A percentile compares a stretch with the other conserved stretches of the same genome.
Conservation (phyloP, 2,888 invertebrate species). For the Caenorhabditis angaria region DNA sequence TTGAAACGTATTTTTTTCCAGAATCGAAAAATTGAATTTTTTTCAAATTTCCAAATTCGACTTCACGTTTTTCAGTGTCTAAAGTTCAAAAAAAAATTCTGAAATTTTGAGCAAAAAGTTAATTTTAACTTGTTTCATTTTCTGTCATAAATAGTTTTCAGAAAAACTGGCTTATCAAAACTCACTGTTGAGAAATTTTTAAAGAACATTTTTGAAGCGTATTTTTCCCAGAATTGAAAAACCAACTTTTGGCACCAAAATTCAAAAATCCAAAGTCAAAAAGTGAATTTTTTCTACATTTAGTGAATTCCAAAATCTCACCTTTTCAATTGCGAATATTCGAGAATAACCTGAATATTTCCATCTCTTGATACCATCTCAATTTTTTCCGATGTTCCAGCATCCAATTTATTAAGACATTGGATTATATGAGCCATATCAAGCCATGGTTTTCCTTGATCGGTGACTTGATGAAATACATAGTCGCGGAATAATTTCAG, state of each 20-base stretch:
- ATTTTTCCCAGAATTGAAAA: not conserved
- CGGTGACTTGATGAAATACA: constrained; percentile 88
- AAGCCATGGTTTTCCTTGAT: constrained; percentile 92
- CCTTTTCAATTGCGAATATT: constrained; percentile 92
- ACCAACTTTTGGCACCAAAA: not conserved
- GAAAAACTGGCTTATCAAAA: not conserved
- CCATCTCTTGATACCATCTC: constrained; percentile 95
- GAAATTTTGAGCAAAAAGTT: too few species aligned
- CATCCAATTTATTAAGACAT: constrained; percentile 85
- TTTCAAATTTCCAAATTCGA: too few species aligned
- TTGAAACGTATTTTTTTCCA: not conserved
- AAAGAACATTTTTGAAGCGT: not conserved
- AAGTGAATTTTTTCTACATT: not conserved
- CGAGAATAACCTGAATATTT: constrained; percentile 92
- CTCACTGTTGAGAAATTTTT: not conserved
- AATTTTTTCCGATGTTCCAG: constrained; percentile 78
- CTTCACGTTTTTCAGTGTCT: too few species aligned
- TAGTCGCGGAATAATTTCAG: constrained; percentile 96
- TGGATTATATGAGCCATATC: constrained; percentile 94
- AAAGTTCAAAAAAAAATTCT: too few species aligned
- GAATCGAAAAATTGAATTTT: too few species aligned
- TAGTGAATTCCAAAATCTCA: constrained; percentile 72
- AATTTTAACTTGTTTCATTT: too few species aligned
- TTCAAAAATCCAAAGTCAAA: not conserved
- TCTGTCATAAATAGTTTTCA: too few species aligned